A percentile compares a stretch with the other conserved stretches of the same genome.
phyloP scores from a whole-genome alignment of 1,140 invertebrate species.

The Bombus cullumanus region DNA sequence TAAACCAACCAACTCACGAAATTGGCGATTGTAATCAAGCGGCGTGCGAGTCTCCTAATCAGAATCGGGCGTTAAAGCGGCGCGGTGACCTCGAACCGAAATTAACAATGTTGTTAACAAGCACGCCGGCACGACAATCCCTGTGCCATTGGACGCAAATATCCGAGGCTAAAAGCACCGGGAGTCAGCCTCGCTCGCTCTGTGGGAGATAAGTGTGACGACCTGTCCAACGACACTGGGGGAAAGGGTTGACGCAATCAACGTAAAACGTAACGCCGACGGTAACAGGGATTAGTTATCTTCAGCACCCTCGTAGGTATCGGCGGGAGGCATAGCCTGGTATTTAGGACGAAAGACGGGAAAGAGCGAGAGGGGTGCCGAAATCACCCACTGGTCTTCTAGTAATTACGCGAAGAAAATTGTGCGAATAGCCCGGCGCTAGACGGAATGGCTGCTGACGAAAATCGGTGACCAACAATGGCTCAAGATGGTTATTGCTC shows the following conservation, averaged over 20 bases:
- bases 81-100: constrained; percentile 56
- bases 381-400: constrained; percentile 63
- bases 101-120: constrained; percentile 81
- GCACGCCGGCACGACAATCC: constrained; percentile 59
- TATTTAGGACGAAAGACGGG: constrained; percentile 46
- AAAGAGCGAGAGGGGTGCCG: neutral
- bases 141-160: constrained; percentile 37
- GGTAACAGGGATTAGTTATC: constrained; percentile 82
- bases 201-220: constrained; percentile 81
- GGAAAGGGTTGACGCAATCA: constrained; percentile 81
- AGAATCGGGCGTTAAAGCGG: constrained; percentile 44
- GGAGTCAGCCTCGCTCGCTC: constrained; percentile 33
- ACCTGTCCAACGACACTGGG: constrained; percentile 80
- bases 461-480: constrained; percentile 65
- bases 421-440: constrained; percentile 49
- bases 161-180: constrained; percentile 57
- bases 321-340: constrained; percentile 21
- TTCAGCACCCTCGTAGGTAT: constrained; percentile 69
- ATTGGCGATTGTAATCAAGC: constrained; percentile 68
- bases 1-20: constrained; percentile 17
- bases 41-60: constrained; percentile 64
- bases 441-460: constrained; percentile 32
- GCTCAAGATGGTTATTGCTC: constrained; percentile 57
- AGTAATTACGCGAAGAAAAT: constrained; percentile 70
- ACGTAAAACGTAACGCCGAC: constrained; percentile 82